These are phyloP conservation scores for Enteromius argenteus DNA, from an alignment of 2,797 vertebrate species.

Conservation along the genomic window DNA sequence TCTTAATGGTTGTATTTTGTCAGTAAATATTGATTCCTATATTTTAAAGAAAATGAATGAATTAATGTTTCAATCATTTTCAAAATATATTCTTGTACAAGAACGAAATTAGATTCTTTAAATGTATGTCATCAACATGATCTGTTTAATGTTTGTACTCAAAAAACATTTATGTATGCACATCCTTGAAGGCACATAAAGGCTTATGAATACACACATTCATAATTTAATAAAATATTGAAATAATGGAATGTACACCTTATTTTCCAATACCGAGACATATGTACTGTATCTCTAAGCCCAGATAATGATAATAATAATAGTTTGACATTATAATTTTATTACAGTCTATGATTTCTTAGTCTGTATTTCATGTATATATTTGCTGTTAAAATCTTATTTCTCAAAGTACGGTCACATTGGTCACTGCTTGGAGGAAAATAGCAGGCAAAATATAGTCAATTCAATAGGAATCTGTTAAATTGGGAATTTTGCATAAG, in stretches of 20 bases:
- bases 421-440: neutral
- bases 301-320: neutral
- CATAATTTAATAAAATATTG: neutral
- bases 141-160: neutral
- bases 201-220: neutral
- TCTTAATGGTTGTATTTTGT: slow-evolving; percentile 10
- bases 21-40: slow-evolving; percentile 2
- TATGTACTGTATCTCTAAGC: neutral
- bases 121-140: neutral
- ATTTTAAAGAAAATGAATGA: neutral
- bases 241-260: neutral
- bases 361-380: neutral
- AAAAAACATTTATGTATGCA: neutral
- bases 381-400: neutral
- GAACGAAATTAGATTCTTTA: neutral
- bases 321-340: neutral
- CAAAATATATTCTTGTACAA: neutral
- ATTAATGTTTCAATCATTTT: neutral
- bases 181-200: neutral
- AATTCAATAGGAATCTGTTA: neutral
- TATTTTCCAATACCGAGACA: neutral
- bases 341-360: neutral
- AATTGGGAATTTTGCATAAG: neutral
- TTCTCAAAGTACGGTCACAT: neutral
- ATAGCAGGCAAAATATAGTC: neutral